A percentile compares a stretch with the other conserved stretches of the same genome.
Evolutionary conservation across 2,797 vertebrate genomes (phyloP).

Genomic region (Myotis vivesi): DNA sequence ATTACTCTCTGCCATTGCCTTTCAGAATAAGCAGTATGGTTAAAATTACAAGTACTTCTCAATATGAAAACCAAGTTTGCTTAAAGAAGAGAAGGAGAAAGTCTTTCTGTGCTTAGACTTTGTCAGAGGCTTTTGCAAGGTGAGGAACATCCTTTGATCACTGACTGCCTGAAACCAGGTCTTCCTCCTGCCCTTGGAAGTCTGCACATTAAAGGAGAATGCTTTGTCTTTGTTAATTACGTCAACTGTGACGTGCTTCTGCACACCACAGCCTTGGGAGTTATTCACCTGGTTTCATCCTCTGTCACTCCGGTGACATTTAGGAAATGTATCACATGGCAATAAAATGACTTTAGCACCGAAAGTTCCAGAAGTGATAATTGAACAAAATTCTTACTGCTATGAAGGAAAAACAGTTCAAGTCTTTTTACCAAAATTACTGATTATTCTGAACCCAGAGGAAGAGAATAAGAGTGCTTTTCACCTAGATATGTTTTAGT

Average conservation of each 20-base stretch:
- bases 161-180: not conserved
- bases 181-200: constrained; percentile 31
- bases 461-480: not conserved
- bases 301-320: not conserved
- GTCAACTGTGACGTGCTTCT: not conserved
- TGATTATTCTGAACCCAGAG: not conserved
- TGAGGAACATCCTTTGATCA: not conserved
- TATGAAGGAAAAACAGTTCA: not conserved
- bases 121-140: not conserved
- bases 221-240: not conserved
- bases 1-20: not conserved
- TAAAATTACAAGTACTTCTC: not conserved
- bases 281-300: not conserved
- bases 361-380: not conserved
- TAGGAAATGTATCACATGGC: not conserved
- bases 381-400: not conserved
- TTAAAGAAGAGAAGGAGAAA: not conserved
- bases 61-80: not conserved
- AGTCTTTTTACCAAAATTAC: constrained; percentile 29
- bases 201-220: not conserved
- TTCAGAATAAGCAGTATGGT: not conserved
- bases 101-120: not conserved
- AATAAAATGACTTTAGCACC: not conserved
- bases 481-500: not conserved
- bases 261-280: not conserved